Conservation (phyloP, 2,888 invertebrate species). For the Eustalomyia histrio region DNA sequence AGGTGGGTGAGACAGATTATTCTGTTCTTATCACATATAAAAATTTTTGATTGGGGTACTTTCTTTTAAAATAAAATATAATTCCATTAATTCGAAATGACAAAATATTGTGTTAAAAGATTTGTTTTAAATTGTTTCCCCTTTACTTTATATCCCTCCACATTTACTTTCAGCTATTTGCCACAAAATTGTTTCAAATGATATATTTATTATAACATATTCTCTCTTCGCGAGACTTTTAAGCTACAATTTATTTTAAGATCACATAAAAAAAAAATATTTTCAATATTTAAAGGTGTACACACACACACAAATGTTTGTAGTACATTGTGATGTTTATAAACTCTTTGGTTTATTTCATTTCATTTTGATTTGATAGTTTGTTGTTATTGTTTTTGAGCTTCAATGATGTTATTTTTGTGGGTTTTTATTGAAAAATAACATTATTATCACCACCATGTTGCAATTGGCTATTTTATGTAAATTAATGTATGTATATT, state of each 20-base stretch:
- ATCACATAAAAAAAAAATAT: slow-evolving; percentile 8
- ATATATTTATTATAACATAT: not conserved
- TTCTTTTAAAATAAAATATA: too few species aligned
- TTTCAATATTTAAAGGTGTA: slow-evolving; percentile 19
- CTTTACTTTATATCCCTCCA: not conserved
- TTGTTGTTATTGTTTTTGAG: slow-evolving; percentile 7
- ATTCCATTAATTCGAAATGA: not conserved
- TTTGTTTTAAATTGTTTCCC: not conserved
- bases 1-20: too few species aligned
- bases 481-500: too few species aligned
- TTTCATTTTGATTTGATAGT: slow-evolving; percentile 15
- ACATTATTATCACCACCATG: not conserved
- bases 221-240: not conserved
- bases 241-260: slow-evolving; percentile 22
- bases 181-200: not conserved
- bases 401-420: slow-evolving; percentile 1
- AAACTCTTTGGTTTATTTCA: slow-evolving; percentile 40
- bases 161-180: not conserved
- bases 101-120: not conserved
- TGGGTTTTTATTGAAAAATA: slow-evolving; percentile 14
- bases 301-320: slow-evolving; percentile 40
- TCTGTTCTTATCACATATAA: too few species aligned
- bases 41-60: too few species aligned
- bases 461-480: too few species aligned
- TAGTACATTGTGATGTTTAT: not conserved